Evolutionary conservation across 2,113 vertebrate species (phyloP).

Genomic region (Crotophaga sulcirostris): DNA sequence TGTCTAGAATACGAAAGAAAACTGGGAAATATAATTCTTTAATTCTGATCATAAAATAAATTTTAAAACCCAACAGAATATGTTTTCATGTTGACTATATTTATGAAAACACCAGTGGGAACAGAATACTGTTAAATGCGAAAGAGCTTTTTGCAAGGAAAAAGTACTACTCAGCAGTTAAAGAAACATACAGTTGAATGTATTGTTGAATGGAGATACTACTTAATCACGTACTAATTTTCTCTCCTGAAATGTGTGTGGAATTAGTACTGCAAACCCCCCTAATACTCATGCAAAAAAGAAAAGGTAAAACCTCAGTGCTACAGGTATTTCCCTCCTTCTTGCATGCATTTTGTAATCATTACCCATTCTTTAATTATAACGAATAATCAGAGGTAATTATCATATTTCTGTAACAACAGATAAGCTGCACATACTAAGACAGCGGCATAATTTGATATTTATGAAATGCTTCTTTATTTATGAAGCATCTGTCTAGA

Average conservation of each 20-base stretch:
- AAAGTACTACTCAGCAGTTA: neutral
- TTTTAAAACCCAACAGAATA: neutral
- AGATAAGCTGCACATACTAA: slow-evolving; percentile 17
- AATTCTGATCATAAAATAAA: neutral
- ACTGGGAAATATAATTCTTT: neutral
- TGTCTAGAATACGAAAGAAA: neutral
- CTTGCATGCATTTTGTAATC: slow-evolving; percentile 19
- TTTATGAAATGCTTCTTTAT: slow-evolving; percentile 61
- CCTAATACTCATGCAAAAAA: neutral
- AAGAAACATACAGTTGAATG: neutral
- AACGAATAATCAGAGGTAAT: slow-evolving; percentile 42
- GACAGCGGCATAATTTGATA: slow-evolving; percentile 50
- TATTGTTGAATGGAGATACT: neutral
- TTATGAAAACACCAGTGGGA: neutral
- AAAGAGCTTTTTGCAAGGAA: neutral
- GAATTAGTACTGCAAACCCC: neutral
- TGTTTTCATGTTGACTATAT: neutral
- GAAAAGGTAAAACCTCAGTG: neutral
- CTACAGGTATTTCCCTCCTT: neutral
- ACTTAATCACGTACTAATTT: neutral
- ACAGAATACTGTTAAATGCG: neutral
- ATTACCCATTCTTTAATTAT: slow-evolving; percentile 51
- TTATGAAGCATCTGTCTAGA: slow-evolving; percentile 55
- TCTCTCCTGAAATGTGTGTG: neutral
- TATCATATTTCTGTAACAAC: slow-evolving; percentile 57